Percentiles rank a stretch among this genome's conserved stretches.
These are phyloP conservation scores for Muntiacus muntjak DNA, from an alignment of 2,113 vertebrate genomes.

Conservation along the genomic window DNA sequence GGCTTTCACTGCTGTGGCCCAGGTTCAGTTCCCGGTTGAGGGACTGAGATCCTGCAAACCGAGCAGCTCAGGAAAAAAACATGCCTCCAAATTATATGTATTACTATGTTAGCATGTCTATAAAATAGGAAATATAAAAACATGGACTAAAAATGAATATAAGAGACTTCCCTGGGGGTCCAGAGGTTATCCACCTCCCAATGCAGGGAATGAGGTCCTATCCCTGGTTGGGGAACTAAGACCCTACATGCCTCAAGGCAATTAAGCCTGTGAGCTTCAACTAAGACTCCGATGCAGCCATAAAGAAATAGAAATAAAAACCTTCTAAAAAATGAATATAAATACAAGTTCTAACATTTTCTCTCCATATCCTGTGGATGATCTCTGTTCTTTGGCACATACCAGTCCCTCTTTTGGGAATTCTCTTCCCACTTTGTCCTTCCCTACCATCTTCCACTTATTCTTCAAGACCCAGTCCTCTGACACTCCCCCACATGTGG, in stretches of 20 bases:
- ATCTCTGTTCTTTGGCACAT: background rate
- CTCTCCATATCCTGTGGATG: background rate
- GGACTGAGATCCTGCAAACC: background rate
- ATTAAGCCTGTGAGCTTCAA: background rate
- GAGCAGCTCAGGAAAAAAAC: background rate
- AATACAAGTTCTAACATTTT: background rate
- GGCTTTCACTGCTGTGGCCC: background rate
- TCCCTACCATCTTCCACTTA: background rate
- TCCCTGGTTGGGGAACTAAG: background rate
- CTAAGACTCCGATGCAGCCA: background rate
- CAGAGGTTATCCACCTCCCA: background rate
- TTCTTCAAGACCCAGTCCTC: background rate
- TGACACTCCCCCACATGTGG: background rate
- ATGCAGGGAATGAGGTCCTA: background rate
- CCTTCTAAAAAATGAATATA: background rate
- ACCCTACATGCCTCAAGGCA: background rate
- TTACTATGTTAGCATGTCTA: background rate
- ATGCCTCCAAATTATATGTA: background rate
- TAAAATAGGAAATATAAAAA: background rate
- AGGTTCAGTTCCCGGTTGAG: background rate
- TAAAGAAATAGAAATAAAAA: background rate
- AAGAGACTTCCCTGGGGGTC: background rate
- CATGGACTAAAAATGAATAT: background rate
- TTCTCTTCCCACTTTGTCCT: background rate
- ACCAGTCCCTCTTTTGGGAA: background rate